These are phyloP conservation scores for Acanthosepion pharaonis DNA, from an alignment of 2,888 invertebrate genomes.

Conservation along the genomic window DNA sequence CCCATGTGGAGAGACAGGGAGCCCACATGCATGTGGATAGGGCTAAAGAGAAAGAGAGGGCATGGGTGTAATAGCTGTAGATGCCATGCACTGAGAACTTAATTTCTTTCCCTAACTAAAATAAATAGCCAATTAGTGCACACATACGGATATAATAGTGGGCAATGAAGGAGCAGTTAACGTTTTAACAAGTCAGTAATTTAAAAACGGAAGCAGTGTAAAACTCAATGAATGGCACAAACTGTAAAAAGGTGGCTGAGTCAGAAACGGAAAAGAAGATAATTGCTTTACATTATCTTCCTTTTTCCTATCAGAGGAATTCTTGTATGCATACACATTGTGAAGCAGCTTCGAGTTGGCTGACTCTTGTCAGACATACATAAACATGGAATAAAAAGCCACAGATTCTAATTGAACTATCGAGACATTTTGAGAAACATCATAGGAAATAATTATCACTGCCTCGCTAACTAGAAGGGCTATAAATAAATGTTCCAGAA, in stretches of 20 bases:
- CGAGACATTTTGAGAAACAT: no score
- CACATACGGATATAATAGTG: neutral
- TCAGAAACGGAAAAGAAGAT: neutral
- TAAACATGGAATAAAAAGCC: no score
- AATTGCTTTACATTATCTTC: neutral
- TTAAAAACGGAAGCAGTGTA: neutral
- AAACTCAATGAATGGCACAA: neutral
- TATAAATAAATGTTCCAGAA: no score
- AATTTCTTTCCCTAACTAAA: neutral
- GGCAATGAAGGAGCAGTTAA: neutral
- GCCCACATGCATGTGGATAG: neutral
- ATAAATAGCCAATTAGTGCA: neutral
- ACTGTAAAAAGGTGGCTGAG: neutral
- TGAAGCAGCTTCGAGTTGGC: no score
- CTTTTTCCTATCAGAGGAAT: no score
- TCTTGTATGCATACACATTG: no score
- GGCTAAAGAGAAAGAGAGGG: neutral
- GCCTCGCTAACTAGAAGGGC: no score
- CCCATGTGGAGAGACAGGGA: no score
- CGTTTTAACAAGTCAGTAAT: neutral
- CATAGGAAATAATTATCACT: no score
- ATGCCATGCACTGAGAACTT: neutral
- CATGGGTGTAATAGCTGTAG: neutral
- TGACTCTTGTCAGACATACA: no score
- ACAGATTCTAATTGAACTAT: no score